Evolutionary conservation across 1,140 invertebrate genomes (phyloP), one percentile per base, ranked within the genome.

Genomic region (Zaprionus camerounensis): DNA sequence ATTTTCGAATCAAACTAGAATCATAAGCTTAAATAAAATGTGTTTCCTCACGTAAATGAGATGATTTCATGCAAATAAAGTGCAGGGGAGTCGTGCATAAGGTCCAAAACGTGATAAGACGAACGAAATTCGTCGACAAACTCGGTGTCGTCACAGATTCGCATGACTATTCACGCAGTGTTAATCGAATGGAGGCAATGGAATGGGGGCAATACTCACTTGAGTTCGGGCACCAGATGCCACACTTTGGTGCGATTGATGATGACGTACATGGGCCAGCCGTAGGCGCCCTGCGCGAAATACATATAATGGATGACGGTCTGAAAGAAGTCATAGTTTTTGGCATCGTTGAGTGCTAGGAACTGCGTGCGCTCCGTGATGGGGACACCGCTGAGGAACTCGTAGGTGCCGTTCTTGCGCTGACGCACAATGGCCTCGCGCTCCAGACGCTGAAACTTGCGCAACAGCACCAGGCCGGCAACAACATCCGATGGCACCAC

Each of bases 401-500:
- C 96, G 85, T 97, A 97, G n/a, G 96, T 97, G 78, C 97, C 97
- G 91, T 98, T 97, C 76, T 96, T 96, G 34, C 95, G 94, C 95
- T 97, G 95, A 78, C 96, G 95, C 3, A 98, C 95, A 74, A 97
- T 96, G 9, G 95, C 94, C 92, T 96, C 95, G 58, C 96, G 94
- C 90, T 97, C 96, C 56, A 97, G 94, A 80, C 97, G 97, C 93
- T 98, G 97, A 76, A 97, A 96, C 82, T 96, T 96, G 41, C 97
- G 93, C 15, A 98, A 94, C 15, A 98, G 93, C 1, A 98, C 96
- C 22, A 98, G 93, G 6, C 97, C 97, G 12, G 97, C 97, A 3
- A 98, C 95, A 3, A 98, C 97, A 93, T 98, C 97, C 31, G 97
- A 97, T 1, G 97, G 97, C 3, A 98, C 97, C n/a, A 98, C 97